Conservation (phyloP, 2,113 vertebrate genomes). For the Otolemur garnettii region DNA sequence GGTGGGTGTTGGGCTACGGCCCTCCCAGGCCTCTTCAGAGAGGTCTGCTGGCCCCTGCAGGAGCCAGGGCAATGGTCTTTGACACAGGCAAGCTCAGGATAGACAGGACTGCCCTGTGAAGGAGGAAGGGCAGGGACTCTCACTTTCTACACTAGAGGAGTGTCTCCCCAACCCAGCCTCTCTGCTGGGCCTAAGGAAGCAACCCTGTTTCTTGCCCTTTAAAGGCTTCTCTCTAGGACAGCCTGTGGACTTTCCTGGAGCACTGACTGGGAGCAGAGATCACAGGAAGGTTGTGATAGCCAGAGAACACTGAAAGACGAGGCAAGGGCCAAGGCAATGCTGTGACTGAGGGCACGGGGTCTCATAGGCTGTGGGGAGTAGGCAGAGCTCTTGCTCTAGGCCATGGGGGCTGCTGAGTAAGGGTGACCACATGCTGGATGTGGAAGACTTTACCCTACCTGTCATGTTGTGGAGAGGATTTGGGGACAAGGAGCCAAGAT, state of each 20-base stretch:
- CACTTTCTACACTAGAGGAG: not conserved
- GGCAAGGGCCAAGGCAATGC: not conserved
- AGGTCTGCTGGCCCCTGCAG: not conserved
- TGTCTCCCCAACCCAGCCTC: slow-evolving; percentile 4
- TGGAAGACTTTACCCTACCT: not conserved
- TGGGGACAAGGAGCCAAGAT: not conserved
- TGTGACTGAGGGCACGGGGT: not conserved
- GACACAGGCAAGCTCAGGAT: not conserved
- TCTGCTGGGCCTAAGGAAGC: slow-evolving; percentile 32
- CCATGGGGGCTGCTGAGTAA: not conserved
- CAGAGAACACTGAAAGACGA: not conserved
- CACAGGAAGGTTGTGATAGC: not conserved
- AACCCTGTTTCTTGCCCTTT: slow-evolving; percentile 14
- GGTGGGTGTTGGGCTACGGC: not conserved
- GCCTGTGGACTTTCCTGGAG: not conserved
- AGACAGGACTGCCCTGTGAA: not conserved
- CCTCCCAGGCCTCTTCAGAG: not conserved
- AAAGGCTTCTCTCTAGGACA: not conserved
- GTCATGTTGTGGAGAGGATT: not conserved
- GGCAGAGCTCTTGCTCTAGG: not conserved
- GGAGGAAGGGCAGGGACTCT: not conserved
- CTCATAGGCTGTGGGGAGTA: not conserved
- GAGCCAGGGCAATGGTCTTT: not conserved
- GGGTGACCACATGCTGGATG: not conserved
- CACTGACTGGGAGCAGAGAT: slow-evolving; percentile 11